A percentile compares a stretch with the other conserved stretches of the same genome.
Conservation (phyloP, 2,888 invertebrate genomes). For the Ophion costatus region DNA sequence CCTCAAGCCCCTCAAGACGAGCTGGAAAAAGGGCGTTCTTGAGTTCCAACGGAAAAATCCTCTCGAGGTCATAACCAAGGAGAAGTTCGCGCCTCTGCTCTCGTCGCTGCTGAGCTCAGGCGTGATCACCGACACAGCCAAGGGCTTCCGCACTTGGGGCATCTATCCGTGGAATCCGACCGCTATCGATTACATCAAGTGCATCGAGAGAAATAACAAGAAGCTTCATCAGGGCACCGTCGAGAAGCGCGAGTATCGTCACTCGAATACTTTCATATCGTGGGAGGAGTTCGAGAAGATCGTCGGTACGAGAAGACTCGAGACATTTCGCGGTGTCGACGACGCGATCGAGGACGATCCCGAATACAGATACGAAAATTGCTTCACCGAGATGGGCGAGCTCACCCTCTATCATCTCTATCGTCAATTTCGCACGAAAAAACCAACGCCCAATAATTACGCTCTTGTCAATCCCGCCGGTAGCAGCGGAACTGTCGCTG, state of each 20-base stretch:
- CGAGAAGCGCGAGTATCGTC: conserved; percentile 45
- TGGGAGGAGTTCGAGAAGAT: conserved; percentile 64
- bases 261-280: conserved; percentile 49
- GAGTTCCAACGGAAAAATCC: conserved; percentile 69
- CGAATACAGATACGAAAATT: conserved; percentile 61
- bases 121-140: conserved; percentile 49
- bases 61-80: conserved; percentile 66
- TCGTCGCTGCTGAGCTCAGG: conserved; percentile 49
- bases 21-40: conserved; percentile 68
- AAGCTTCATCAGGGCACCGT: conserved; percentile 45
- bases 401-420: conserved; percentile 58
- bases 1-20: conserved; percentile 69
- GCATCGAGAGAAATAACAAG: conserved; percentile 53
- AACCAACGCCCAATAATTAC: conserved; percentile 49
- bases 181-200: conserved; percentile 65
- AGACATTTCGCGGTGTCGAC: conserved; percentile 54
- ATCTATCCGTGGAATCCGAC: conserved; percentile 69
- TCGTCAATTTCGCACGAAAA: conserved; percentile 59
- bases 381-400: conserved; percentile 64
- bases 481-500: background rate
- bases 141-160: conserved; percentile 70
- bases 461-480: conserved; percentile 32
- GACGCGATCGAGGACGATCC: conserved; percentile 58
- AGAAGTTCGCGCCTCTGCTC: conserved; percentile 72
- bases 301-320: conserved; percentile 54